Base-by-base conservation (phyloP, 2,113 vertebrate genomes). In the Taxidea taxus region DNA sequence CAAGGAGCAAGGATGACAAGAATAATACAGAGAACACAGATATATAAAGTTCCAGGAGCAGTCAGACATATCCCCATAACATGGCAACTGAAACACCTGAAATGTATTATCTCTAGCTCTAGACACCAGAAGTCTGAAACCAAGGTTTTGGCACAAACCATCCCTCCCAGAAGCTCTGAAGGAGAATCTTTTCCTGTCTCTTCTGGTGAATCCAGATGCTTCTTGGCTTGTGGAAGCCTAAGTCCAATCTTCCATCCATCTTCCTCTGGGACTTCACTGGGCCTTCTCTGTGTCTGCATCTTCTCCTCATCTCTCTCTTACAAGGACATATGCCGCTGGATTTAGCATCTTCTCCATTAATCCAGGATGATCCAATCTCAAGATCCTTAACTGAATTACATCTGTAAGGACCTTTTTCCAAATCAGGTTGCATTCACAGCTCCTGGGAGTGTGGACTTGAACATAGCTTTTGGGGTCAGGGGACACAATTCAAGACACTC, bases 231-330 rank as follows among this genome's bases (percentile, higher is more conserved):
- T 29, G 6, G 47, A n/a, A 62, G 56, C 20, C 4, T 49, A 49
- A n/a, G 25, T 84, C 42, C 13, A 66, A 3, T 42, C 39, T 62
- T 2, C 2, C 27, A 66, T 86, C 11, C 4, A 13, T 23, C 42
- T 81, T 34, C 21, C 18, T 6, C 0, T 23, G 34, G 20, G 6
- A 91, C 64, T 75, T 68, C 39, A 23, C 18, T 34, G 51, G 64
- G 21, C 34, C 9, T 81, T 74, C 70, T 86, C 85, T 27, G 14
- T 5, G 18, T 68, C 42, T 47, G 15, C 4, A 4, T 47, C n/a
- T 86, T 64, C 31, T 83, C 27, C 58, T 93, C 90, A 82, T 72
- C 29, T 31, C 7, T 84, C 87, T 83, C 39, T 68, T 34, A 20
- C 1, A 62, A 87, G 29, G 47, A 49, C 5, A 25, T 11, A 0